phyloP scores from a whole-genome alignment of 2,888 invertebrate genomes.

The Lepidocyrtoides sp. region DNA sequence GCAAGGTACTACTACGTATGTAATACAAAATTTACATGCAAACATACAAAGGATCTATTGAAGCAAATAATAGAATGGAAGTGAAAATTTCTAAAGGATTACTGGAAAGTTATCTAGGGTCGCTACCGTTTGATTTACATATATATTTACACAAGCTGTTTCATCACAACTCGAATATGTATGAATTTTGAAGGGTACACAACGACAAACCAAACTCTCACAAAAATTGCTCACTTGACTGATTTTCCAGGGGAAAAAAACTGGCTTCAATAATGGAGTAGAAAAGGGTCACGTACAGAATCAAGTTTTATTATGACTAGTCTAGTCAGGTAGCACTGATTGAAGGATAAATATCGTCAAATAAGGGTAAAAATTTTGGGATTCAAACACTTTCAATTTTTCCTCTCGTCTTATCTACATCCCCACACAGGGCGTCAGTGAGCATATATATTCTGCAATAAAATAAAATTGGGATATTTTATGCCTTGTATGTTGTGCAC shows the following conservation, averaged over 20 bases:
- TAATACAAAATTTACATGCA: conserved; percentile 2
- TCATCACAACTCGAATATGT: neutral
- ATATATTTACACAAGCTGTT: neutral
- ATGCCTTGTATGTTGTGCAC: neutral
- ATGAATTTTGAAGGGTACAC: conserved; percentile 22
- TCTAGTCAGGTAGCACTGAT: conserved; percentile 26
- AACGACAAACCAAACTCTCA: conserved; percentile 17
- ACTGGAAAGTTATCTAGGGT: conserved; percentile 6
- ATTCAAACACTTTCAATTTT: neutral
- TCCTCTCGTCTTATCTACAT: neutral
- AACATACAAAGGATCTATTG: neutral
- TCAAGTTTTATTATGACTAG: neutral
- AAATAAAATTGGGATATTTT: conserved; percentile 13
- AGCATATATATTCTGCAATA: too few relatives aligned
- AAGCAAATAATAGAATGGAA: conserved; percentile 1
- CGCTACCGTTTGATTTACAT: neutral
- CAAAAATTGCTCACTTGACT: neutral
- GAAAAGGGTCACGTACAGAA: neutral
- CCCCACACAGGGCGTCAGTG: neutral
- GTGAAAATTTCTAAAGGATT: neutral
- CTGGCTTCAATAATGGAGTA: too few relatives aligned
- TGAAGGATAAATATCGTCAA: conserved; percentile 51
- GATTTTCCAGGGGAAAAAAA: neutral
- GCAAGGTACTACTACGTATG: too few relatives aligned
- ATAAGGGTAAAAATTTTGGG: conserved; percentile 1